Evolutionary conservation across 2,888 invertebrate species (phyloP).

Genomic region (Argyra leucocephala): DNA sequence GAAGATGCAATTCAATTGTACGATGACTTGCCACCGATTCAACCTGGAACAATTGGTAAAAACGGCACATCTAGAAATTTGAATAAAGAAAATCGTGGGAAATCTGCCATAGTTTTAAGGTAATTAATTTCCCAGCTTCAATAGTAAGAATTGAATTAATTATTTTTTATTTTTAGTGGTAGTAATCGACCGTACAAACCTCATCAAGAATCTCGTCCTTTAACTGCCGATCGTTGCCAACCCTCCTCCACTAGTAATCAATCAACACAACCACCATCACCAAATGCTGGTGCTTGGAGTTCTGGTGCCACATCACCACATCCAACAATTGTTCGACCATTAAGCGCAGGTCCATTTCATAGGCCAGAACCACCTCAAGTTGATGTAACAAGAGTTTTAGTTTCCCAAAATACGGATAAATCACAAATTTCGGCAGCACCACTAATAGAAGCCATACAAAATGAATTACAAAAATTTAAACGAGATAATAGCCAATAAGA

Average conservation of each 20-base stretch:
- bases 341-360: constrained; percentile 58
- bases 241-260: constrained; percentile 34
- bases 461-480: constrained; percentile 48
- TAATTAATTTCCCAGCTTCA: constrained; percentile 20
- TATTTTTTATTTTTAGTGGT: constrained; percentile 12
- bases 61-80: constrained; percentile 31
- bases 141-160: neutral
- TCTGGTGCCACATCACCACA: constrained; percentile 47
- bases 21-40: constrained; percentile 34
- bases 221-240: constrained; percentile 40
- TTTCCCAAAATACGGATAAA: constrained; percentile 32
- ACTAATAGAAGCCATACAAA: constrained; percentile 74
- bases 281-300: constrained; percentile 47
- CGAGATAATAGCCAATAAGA: constrained; percentile 25
- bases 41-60: constrained; percentile 31
- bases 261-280: constrained; percentile 42
- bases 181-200: constrained; percentile 31
- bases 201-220: constrained; percentile 33
- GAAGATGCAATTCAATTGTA: constrained; percentile 44
- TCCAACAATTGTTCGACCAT: constrained; percentile 49
- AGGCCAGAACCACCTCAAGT: constrained; percentile 45
- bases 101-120: constrained; percentile 40
- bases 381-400: constrained; percentile 23
- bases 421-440: constrained; percentile 68
- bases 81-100: constrained; percentile 37